Evolutionary conservation across 2,797 vertebrate species (phyloP).

Genomic region (Melanotaenia boesemani): DNA sequence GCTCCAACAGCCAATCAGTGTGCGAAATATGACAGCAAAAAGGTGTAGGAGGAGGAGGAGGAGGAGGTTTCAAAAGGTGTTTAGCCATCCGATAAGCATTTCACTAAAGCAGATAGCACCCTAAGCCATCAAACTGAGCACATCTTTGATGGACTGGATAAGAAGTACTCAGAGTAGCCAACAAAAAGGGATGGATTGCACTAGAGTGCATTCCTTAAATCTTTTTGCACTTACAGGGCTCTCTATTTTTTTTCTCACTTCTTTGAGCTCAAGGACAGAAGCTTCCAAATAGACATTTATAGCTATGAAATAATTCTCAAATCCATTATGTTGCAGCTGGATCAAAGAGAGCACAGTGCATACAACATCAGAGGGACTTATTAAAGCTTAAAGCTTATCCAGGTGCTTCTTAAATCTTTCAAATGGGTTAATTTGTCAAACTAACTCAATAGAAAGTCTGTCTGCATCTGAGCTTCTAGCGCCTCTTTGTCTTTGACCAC

Average conservation of each 20-base stretch:
- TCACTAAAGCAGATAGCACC: not conserved
- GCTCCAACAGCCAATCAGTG: not conserved
- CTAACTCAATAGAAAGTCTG: not conserved
- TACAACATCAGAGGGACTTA: conserved; percentile 2
- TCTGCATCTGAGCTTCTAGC: not conserved
- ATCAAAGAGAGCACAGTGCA: not conserved
- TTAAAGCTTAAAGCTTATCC: conserved; percentile 1
- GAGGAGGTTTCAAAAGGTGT: conserved; percentile 10
- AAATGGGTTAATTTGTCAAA: not conserved
- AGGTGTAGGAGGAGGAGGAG: not conserved
- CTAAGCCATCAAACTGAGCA: not conserved
- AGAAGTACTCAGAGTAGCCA: not conserved
- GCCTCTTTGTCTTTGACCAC: not conserved
- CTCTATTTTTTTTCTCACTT: not conserved
- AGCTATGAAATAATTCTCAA: not conserved
- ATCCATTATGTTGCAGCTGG: not conserved
- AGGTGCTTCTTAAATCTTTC: not conserved
- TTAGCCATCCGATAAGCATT: conserved; percentile 2
- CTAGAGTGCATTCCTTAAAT: conserved; percentile 1
- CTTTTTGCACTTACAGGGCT: not conserved
- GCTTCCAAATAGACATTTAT: not conserved
- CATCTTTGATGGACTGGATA: not conserved
- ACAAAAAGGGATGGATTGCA: conserved; percentile 3
- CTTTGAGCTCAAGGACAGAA: conserved; percentile 4
- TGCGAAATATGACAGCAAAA: conserved; percentile 7